Conservation (phyloP, 1,140 invertebrate genomes). For the Brevipalpus yothersi region DNA sequence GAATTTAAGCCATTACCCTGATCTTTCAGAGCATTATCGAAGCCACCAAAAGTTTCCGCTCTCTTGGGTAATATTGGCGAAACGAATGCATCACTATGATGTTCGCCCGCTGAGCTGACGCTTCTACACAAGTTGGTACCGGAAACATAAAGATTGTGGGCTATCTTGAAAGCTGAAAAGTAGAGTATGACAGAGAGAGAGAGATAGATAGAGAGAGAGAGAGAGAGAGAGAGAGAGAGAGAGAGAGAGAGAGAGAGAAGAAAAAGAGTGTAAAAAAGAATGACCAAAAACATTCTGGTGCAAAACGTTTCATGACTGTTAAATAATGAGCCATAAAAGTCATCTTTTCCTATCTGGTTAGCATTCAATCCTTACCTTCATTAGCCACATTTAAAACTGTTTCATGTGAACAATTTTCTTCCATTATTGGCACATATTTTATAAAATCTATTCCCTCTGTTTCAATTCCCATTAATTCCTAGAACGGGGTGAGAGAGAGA, state of each 20-base stretch:
- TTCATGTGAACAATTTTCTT: background rate
- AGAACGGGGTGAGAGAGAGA: background rate
- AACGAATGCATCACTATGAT: conserved; percentile 51
- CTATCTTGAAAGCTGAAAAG: conserved; percentile 34
- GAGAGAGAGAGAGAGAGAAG: background rate
- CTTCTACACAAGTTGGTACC: conserved; percentile 55
- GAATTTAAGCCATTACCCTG: background rate
- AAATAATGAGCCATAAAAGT: too few species aligned
- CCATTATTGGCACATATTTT: background rate
- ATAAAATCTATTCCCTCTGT: background rate
- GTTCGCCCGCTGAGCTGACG: conserved; percentile 69
- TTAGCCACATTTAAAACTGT: conserved; percentile 3
- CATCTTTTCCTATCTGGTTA: too few species aligned
- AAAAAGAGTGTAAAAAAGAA: background rate
- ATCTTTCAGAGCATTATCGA: conserved; percentile 29
- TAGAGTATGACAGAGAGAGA: background rate
- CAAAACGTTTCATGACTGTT: background rate
- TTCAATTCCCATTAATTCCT: conserved; percentile 4
- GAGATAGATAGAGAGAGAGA: background rate
- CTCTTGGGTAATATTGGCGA: conserved; percentile 59
- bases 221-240: background rate
- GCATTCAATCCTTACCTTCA: conserved; percentile 1
- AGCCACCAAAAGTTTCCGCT: conserved; percentile 82
- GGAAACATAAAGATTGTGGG: conserved; percentile 37
- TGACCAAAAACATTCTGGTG: background rate